A percentile compares a stretch with the other conserved stretches of the same genome.
Evolutionary conservation across 2,113 vertebrate genomes (phyloP).

Genomic region (Zosterops pallidus): DNA sequence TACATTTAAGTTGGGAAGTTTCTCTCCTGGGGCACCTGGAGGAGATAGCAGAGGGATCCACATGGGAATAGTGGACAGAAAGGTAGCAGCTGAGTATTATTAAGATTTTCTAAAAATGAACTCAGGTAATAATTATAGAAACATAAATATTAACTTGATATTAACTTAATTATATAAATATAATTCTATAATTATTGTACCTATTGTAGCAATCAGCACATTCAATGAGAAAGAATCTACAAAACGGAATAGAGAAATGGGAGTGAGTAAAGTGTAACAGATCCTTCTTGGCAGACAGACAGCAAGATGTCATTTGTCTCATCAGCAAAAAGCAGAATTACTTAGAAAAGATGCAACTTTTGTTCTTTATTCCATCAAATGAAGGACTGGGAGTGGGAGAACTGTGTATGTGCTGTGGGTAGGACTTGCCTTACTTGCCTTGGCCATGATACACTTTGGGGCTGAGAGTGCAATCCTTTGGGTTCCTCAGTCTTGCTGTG

Average conservation of each 20-base stretch:
- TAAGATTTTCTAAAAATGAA: neutral
- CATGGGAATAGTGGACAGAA: neutral
- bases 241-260: neutral
- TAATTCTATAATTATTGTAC: neutral
- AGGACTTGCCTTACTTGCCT: neutral
- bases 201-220: rapidly evolving
- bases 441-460: neutral
- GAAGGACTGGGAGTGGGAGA: neutral
- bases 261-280: neutral
- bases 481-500: neutral
- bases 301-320: neutral
- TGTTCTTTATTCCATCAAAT: neutral
- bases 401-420: rapidly evolving
- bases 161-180: no score
- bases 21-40: neutral
- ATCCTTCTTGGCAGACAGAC: neutral
- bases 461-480: neutral
- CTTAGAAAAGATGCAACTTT: rapidly evolving
- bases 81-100: neutral
- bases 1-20: neutral
- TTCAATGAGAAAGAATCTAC: neutral
- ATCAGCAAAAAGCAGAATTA: neutral
- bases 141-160: neutral
- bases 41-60: neutral
- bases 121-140: neutral